Conservation (phyloP, 2,113 vertebrate genomes). For the Pavo muticus region DNA sequence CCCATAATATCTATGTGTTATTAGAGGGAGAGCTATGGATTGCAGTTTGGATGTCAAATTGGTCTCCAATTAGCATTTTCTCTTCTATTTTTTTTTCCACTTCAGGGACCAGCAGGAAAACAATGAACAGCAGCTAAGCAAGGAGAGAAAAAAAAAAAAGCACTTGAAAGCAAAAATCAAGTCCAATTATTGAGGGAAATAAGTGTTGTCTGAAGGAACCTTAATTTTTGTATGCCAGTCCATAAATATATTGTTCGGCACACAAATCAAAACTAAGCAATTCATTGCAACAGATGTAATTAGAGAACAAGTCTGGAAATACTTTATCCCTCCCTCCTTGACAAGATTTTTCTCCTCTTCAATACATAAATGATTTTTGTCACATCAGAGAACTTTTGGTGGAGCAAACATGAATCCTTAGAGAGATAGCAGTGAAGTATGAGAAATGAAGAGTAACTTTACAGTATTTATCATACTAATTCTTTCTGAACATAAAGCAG, state of each 20-base stretch:
- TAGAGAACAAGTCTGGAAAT: slow-evolving; percentile 9
- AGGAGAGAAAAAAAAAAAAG: slow-evolving; percentile 58
- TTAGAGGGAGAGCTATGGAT: background rate
- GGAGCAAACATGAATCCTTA: background rate
- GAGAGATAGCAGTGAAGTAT: slow-evolving; percentile 6
- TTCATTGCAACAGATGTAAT: slow-evolving; percentile 43
- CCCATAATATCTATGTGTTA: background rate
- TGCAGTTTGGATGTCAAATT: background rate
- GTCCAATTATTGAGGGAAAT: slow-evolving; percentile 43
- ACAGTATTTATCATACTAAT: background rate
- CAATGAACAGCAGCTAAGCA: slow-evolving; percentile 44
- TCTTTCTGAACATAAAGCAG: slow-evolving; percentile 1
- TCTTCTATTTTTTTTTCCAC: background rate
- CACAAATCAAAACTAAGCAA: slow-evolving; percentile 30
- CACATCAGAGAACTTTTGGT: background rate
- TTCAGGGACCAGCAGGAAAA: slow-evolving; percentile 28
- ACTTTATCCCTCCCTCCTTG: background rate
- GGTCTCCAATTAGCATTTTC: slow-evolving; percentile 35
- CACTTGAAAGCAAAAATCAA: slow-evolving; percentile 50
- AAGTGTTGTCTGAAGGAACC: slow-evolving; percentile 44
- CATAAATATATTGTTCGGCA: slow-evolving; percentile 7
- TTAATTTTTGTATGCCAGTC: slow-evolving; percentile 5
- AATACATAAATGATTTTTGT: background rate
- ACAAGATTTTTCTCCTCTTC: background rate
- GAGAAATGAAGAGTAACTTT: background rate